phyloP scores from a whole-genome alignment of 1,140 invertebrate species.

The Drosophila leontia region DNA sequence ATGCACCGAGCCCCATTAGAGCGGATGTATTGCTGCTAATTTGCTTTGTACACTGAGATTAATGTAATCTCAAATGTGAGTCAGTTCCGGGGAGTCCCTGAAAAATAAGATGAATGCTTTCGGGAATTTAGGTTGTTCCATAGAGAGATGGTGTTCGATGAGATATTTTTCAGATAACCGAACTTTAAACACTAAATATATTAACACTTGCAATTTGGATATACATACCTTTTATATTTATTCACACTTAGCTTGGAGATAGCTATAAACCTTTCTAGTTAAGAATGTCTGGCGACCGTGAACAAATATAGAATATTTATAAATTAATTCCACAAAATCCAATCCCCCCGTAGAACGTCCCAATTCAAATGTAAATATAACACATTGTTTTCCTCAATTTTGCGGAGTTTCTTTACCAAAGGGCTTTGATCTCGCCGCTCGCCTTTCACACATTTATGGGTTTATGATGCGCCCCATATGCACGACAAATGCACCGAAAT shows the following conservation, averaged over 20 bases:
- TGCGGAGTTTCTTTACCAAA: slow-evolving; percentile 9
- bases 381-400: slow-evolving; percentile 18
- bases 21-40: slow-evolving; percentile 75
- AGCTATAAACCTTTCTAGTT: no score
- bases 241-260: no score
- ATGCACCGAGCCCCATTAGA: slow-evolving; percentile 10
- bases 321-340: neutral
- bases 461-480: slow-evolving; percentile 66
- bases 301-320: neutral
- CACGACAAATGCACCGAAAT: slow-evolving; percentile 60
- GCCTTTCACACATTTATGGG: slow-evolving; percentile 71
- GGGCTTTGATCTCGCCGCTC: slow-evolving; percentile 64
- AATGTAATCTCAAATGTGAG: slow-evolving; percentile 49
- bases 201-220: no score
- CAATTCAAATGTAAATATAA: slow-evolving; percentile 23
- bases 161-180: neutral
- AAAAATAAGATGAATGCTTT: slow-evolving; percentile 33
- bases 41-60: slow-evolving; percentile 53
- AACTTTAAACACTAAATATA: no score
- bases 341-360: no score
- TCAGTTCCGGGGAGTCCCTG: slow-evolving; percentile 4
- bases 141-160: neutral
- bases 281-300: neutral
- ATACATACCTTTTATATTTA: no score
- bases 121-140: neutral